Evolutionary conservation across 2,888 invertebrate species (phyloP), one percentile per base, ranked within the genome.

Genomic region (Iselma pallidipennis): DNA sequence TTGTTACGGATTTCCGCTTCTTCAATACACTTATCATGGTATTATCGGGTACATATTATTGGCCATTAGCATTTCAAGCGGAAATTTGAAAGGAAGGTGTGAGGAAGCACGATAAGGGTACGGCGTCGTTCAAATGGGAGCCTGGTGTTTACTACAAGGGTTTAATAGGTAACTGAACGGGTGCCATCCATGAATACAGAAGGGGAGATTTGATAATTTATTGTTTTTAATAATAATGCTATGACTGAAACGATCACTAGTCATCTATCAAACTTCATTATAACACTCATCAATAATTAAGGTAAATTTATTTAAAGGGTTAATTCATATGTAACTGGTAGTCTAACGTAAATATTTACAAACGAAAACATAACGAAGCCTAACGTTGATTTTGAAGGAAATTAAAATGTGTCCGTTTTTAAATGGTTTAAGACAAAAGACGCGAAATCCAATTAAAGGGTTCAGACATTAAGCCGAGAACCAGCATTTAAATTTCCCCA

Each of bases 71-170:
- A 72, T 72, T 70, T 73, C 70, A 70, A 69, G 73, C 75, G 77
- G 77, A 77, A 77, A 77, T 77, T 77, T 75, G 74, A 77, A 76
- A 73, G 74, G 72, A 73, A 74, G 73, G 74, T 74, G 70, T 66
- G 62, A 70, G 72, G 70, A 69, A 67, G 66, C 63, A 49, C 42
- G 68, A 68, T 68, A 67, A 63, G 61, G 65, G 60, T 59, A 53
- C 63, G 63, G 53, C 65, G 62, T 61, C 65, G 61, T 65, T 61
- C 55, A 61, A 59, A 63, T 56, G 60, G 61, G 56, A 55, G 55
- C 55, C 59, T 29, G 52, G 52, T 55, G 60, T 54, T 50, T 56
- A 56, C 55, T 31, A 55, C 54, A 62, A 62, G 62, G 66, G 66
- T 63, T 61, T 64, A 67, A 65, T 63, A 58, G 63, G 63, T 49